Percentiles rank a stretch among this genome's conserved stretches.
Conservation (phyloP, 23 tunicate species). For the Halocynthia aurantium region DNA sequence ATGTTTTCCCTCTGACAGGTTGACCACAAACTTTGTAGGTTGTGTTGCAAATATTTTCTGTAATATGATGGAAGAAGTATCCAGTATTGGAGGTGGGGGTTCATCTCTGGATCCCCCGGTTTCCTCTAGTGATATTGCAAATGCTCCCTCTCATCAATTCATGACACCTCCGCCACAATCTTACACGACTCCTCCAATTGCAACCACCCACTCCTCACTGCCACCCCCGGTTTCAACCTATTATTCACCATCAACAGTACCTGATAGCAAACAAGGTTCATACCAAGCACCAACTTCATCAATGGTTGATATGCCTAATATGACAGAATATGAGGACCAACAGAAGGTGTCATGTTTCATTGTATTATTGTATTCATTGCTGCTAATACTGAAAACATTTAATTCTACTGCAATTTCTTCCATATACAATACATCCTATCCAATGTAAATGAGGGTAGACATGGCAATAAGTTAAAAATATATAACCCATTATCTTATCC, state of each 20-base stretch:
- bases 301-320: slow-evolving; percentile 11
- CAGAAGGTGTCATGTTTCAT: neutral
- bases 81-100: neutral
- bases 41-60: neutral
- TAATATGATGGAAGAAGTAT: slow-evolving; percentile 30
- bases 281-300: slow-evolving; percentile 9
- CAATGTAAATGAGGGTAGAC: too few species aligned
- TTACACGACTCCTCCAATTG: neutral
- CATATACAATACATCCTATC: too few species aligned
- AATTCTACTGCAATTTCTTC: too few species aligned
- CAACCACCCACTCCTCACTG: slow-evolving; percentile 2
- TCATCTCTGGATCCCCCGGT: neutral
- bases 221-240: neutral
- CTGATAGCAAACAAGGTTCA: neutral
- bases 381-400: too few species aligned
- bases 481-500: too few species aligned
- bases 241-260: neutral
- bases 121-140: neutral
- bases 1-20: too few species aligned
- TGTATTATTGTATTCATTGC: too few species aligned
- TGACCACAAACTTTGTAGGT: neutral
- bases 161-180: neutral
- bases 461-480: too few species aligned
- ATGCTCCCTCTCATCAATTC: neutral
- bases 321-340: slow-evolving; percentile 15